Evolutionary conservation across 2,797 vertebrate species (phyloP).

Genomic region (Zenarchopterus dispar): DNA sequence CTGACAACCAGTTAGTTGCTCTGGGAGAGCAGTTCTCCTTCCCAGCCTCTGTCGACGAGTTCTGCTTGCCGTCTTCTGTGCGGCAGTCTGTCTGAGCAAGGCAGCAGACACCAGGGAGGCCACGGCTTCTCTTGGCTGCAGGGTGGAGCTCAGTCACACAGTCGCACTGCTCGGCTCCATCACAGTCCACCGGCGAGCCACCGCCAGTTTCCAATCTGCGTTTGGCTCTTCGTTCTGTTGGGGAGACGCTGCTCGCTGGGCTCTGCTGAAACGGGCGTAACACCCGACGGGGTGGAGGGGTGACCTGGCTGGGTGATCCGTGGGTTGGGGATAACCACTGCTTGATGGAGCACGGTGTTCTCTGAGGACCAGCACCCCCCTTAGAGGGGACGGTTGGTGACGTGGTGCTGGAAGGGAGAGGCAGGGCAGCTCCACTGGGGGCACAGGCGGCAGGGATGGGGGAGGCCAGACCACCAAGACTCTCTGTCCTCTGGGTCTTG

Average conservation of each 20-base stretch:
- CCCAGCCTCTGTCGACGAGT: constrained; percentile 53
- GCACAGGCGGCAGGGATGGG: constrained; percentile 87
- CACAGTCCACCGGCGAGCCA: constrained; percentile 52
- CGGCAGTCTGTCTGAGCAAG: constrained; percentile 26
- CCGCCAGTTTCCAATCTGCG: constrained; percentile 88
- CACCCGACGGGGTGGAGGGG: constrained; percentile 75
- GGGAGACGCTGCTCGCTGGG: constrained; percentile 51
- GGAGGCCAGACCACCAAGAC: constrained; percentile 72
- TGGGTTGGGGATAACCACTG: constrained; percentile 86
- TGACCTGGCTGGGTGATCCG: constrained; percentile 58
- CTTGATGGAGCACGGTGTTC: constrained; percentile 82
- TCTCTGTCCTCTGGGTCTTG: constrained; percentile 77
- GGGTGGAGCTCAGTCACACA: constrained; percentile 86
- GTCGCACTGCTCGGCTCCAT: constrained; percentile 73
- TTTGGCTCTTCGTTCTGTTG: constrained; percentile 86
- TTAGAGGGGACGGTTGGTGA: constrained; percentile 59
- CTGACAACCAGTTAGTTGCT: constrained; percentile 89
- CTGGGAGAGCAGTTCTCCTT: constrained; percentile 91
- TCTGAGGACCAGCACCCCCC: constrained; percentile 51
- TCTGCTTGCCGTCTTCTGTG: constrained; percentile 33
- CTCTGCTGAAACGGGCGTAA: constrained; percentile 83
- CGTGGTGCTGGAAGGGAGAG: constrained; percentile 87
- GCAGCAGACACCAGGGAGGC: constrained; percentile 43
- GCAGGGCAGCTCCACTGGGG: constrained; percentile 86
- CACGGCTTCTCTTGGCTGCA: constrained; percentile 77